Base-by-base conservation (phyloP, 2,113 vertebrate species). In the Coptodon bakossiorum region DNA sequence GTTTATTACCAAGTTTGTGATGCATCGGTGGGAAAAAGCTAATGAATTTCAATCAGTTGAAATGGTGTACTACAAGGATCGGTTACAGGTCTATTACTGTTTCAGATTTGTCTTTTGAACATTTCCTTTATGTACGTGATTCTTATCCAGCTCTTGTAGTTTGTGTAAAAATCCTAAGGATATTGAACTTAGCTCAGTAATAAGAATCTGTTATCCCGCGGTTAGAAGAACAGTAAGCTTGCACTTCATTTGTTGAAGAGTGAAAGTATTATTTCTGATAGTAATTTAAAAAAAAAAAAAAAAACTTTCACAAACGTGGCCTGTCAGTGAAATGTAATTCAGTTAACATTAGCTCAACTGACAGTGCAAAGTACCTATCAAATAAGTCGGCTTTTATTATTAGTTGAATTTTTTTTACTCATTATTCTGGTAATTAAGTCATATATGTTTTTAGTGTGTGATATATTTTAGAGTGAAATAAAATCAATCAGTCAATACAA, bases 341-440 rank as follows among this genome's bases (percentile, higher is more conserved):
- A 13, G 36, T 40, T 63, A n/a, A 63, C 9, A 63, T 63, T 68
- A 68, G 36, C 63, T 68, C 19, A 22, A 40, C 3, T 4, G n/a
- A 68, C 4, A 40, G 63, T 68, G 63, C 19, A 13, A 68, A 40
- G n/a, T 68, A 2, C 19, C 11, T 68, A 61, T 31, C 16, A 68
- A 68, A 68, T 40, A 68, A 22, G 34, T 22, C 40, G 0, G 0
- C 6, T 1, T 22, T 40, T 40, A 66, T 1, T 38, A 40, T 68
- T 40, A 38, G 10, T 40, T 40, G 34, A 22, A n/a, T 38, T 68
- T 38, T 19, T 36, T 34, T 61, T 61, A 34, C 29, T 63, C 6
- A 11, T 68, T 68, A 0, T 68, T 68, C 36, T 68, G 63, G 0
- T n/a, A 40, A 13, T 68, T 24, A 71, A 14, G 36, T 22, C 0